phyloP scores from a whole-genome alignment of 1,140 invertebrate genomes.

The Polyergus mexicanus region DNA sequence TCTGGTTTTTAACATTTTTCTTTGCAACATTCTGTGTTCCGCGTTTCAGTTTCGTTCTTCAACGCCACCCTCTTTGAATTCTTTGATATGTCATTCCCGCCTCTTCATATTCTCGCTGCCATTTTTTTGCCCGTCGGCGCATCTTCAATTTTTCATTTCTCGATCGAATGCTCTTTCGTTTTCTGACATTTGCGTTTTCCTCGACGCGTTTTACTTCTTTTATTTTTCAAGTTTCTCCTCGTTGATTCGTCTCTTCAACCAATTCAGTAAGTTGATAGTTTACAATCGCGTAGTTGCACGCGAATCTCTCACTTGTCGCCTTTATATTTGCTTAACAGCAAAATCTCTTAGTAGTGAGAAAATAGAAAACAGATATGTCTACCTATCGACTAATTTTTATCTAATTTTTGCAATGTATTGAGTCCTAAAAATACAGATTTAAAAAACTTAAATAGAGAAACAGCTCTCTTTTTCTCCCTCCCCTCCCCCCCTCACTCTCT shows the following conservation, averaged over 20 bases:
- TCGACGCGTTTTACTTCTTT: slow-evolving; percentile 2
- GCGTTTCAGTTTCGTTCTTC: slow-evolving; percentile 35
- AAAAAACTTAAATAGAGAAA: neutral
- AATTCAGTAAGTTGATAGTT: slow-evolving; percentile 32
- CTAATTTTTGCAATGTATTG: neutral
- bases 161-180: slow-evolving; percentile 50
- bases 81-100: slow-evolving; percentile 48
- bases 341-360: slow-evolving; percentile 4
- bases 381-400: neutral
- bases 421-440: neutral
- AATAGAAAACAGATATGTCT: slow-evolving; percentile 9
- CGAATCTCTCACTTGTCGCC: slow-evolving; percentile 20
- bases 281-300: slow-evolving; percentile 16
- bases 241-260: slow-evolving; percentile 36
- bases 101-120: slow-evolving; percentile 30
- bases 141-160: slow-evolving; percentile 60
- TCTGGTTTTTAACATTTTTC: slow-evolving; percentile 58
- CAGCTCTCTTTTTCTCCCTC: too few species aligned
- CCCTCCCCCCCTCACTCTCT: too few species aligned
- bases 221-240: slow-evolving; percentile 11
- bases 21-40: neutral
- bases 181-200: slow-evolving; percentile 39
- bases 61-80: neutral
- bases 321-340: slow-evolving; percentile 36
- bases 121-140: slow-evolving; percentile 33